Evolutionary conservation across 2,888 invertebrate genomes (phyloP), one percentile per base, ranked within the genome.

Genomic region (Ochropleura plecta): DNA sequence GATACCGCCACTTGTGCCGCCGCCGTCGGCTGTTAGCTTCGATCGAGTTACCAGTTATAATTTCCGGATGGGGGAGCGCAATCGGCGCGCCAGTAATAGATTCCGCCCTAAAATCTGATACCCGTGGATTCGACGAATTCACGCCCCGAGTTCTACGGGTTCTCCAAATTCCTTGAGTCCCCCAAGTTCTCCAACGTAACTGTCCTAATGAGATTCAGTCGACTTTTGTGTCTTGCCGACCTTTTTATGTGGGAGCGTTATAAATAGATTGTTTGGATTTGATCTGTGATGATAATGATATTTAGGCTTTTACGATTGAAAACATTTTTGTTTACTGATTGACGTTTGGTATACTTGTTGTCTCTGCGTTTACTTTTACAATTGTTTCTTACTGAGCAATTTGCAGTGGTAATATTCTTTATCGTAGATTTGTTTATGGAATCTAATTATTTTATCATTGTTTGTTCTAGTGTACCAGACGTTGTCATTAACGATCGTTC

Each of bases 31-130:
- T 75, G 78, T 82, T 76, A 82, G 78, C 76, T 80, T 85, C 86
- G 89, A 90, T 86, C 87, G 66, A 87, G 88, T 88, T 87, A 86
- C 87, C 85, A 88, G 88, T 87, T 89, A 90, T 88, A 90, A 90
- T 89, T 90, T 91, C 90, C 90, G 88, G 85, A 81, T 79, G 76
- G 85, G 82, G 86, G 81, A 74, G 81, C 84, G 87, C 80, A 85
- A 86, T 85, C 85, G 83, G 81, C 82, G 83, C 71, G 78, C 83
- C 73, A 71, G 86, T 89, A 90, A 90, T 89, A 83, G 88, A 90
- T 89, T 90, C 87, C 87, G 85, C 78, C 80, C 73, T 65, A 88
- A 83, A 86, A 85, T 88, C 86, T 86, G 88, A 89, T 89, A 89
- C 84, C 76, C 72, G 60, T 72, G 72, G 62, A 73, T 82, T 78